Base-by-base conservation (phyloP, 2,888 invertebrate genomes). In the Tetropium fuscum region DNA sequence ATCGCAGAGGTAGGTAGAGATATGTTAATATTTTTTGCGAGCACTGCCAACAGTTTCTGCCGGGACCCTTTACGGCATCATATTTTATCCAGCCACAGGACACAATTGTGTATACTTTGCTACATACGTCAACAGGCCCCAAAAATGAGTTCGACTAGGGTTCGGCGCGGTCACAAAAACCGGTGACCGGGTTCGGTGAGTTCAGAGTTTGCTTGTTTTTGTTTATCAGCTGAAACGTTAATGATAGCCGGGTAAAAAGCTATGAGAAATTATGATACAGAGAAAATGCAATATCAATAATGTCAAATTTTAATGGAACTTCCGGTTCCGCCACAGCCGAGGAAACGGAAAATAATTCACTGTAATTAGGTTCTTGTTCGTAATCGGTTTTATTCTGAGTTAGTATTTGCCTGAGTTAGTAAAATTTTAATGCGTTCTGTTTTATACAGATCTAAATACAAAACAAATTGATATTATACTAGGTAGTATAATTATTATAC, bases 81-180 rank as follows among this genome's bases (percentile, higher is more conserved):
- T 63, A 65, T 65, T 62, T 65, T 60, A 63, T 55, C 51, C 53
- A 49, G 58, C 53, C 53, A 38, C 63, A 54, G 54, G 58, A 63
- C 55, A 60, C 53, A 48, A 53, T 58, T 44, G 57, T 48, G 25
- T 38, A 7, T 20, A 20, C 51, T 38, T 44, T 20, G 34, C 13
- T 20, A 20, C 36, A 22, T 19, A 36, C 48, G 48, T 48, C 48
- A 36, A 36, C 48, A 25, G 16, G 22, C 51, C 7, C 51, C 49
- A 40, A 51, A 51, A 40, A 38, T 40, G 38, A 40, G 40, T 27
- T 22, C 51, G 10, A 19, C 27, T 22, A 4, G 27, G 25, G 22
- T 36, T 34, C 36, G 15, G 36, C 4, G 22, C 3, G 47, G 32
- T 18, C 20, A 34, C 51, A 51, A 51, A 51, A 51, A 51, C 10